A percentile compares a stretch with the other conserved stretches of the same genome.
Evolutionary conservation across 2,797 vertebrate genomes (phyloP).

Genomic region (Enteromius trimaculatus): DNA sequence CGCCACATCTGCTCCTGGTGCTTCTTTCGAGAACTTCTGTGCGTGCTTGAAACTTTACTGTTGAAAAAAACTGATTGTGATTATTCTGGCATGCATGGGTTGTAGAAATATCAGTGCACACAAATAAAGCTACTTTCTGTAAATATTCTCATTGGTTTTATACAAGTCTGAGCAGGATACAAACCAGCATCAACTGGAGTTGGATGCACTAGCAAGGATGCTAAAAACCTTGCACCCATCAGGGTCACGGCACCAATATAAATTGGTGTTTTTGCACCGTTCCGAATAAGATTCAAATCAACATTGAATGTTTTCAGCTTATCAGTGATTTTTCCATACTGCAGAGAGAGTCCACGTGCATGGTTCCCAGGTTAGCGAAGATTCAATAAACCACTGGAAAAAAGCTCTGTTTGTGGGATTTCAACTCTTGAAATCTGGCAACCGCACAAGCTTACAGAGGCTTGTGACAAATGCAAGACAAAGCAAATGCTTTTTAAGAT

Average conservation of each 20-base stretch:
- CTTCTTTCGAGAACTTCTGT: slow-evolving; percentile 83
- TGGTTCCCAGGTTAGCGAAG: not conserved
- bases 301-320: not conserved
- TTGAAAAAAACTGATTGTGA: not conserved
- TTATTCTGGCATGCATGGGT: not conserved
- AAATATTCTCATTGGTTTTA: not conserved
- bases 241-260: slow-evolving; percentile 5
- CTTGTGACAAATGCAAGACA: not conserved
- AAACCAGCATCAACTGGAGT: not conserved
- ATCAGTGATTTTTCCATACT: not conserved
- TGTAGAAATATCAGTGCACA: not conserved
- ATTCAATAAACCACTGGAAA: not conserved
- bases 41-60: slow-evolving; percentile 84
- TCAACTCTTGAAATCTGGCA: not conserved
- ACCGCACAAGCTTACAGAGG: not conserved
- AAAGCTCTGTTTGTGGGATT: not conserved
- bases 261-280: not conserved
- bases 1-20: slow-evolving; percentile 84
- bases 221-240: not conserved
- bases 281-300: not conserved
- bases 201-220: not conserved
- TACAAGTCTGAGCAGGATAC: not conserved
- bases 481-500: not conserved
- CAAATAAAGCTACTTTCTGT: not conserved
- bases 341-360: not conserved